phyloP scores from a whole-genome alignment of 2,113 vertebrate species.

The Trematocara marginatum region DNA sequence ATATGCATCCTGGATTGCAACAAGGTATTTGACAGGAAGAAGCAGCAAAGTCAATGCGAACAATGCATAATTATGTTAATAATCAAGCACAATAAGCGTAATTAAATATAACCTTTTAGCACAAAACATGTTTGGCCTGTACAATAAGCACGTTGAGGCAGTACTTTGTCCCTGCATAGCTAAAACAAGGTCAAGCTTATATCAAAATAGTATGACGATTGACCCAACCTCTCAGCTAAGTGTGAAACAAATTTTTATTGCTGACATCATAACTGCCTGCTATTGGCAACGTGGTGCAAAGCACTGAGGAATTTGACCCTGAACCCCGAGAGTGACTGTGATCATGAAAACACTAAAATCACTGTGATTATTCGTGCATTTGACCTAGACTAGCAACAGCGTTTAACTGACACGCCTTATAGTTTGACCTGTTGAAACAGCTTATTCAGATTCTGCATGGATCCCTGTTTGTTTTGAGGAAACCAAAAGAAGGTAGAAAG shows the following conservation, averaged over 20 bases:
- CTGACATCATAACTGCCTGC: background rate
- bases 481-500: background rate
- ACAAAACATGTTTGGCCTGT: background rate
- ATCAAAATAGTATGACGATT: background rate
- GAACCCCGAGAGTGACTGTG: background rate
- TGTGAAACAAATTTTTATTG: background rate
- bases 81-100: background rate
- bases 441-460: background rate
- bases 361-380: background rate
- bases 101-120: constrained; percentile 11
- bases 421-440: background rate
- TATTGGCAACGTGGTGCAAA: constrained; percentile 16
- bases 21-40: background rate
- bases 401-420: background rate
- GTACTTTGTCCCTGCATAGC: background rate
- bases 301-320: constrained; percentile 28
- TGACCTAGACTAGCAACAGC: background rate
- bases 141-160: background rate
- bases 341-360: background rate
- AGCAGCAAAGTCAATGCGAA: background rate
- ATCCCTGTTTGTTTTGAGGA: background rate
- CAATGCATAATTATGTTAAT: background rate
- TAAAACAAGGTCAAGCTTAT: background rate
- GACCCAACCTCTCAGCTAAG: background rate
- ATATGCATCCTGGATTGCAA: background rate